phyloP scores from a whole-genome alignment of 2,888 invertebrate species.

The Callyntrura guangdongensis region DNA sequence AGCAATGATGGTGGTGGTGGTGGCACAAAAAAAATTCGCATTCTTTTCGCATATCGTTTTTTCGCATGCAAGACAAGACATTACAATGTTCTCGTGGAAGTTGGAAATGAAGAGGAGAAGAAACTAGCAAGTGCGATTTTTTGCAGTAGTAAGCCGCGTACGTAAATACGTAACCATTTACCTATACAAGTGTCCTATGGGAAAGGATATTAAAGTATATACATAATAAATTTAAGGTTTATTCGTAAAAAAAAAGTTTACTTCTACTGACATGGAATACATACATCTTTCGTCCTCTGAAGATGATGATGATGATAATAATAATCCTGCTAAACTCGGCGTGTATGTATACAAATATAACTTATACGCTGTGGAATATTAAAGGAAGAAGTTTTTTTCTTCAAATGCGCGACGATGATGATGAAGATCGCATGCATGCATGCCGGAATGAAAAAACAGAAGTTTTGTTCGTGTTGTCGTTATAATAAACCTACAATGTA shows the following conservation, averaged over 20 bases:
- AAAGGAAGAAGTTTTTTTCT: constrained; percentile 41
- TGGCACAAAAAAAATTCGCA: constrained; percentile 50
- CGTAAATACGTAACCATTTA: not conserved
- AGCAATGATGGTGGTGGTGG: not conserved
- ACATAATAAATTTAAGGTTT: constrained; percentile 25
- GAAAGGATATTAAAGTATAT: not conserved
- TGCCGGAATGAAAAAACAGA: constrained; percentile 56
- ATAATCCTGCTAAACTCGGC: constrained; percentile 35
- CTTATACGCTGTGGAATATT: constrained; percentile 30
- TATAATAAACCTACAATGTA: too few species aligned
- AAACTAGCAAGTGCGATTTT: constrained; percentile 62
- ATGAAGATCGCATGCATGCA: constrained; percentile 55
- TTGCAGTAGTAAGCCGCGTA: constrained; percentile 11
- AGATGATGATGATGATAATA: constrained; percentile 10
- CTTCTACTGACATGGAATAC: constrained; percentile 39
- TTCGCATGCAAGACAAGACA: constrained; percentile 55
- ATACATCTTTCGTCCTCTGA: constrained; percentile 17
- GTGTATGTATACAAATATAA: not conserved
- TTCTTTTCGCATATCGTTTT: constrained; percentile 61
- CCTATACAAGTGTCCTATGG: too few species aligned
- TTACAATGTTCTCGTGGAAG: constrained; percentile 38
- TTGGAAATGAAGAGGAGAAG: constrained; percentile 35
- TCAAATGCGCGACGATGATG: constrained; percentile 24
- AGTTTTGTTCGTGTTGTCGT: constrained; percentile 61
- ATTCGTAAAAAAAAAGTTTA: not conserved